phyloP scores from a whole-genome alignment of 2,888 invertebrate genomes.

The Oscheius sp. region DNA sequence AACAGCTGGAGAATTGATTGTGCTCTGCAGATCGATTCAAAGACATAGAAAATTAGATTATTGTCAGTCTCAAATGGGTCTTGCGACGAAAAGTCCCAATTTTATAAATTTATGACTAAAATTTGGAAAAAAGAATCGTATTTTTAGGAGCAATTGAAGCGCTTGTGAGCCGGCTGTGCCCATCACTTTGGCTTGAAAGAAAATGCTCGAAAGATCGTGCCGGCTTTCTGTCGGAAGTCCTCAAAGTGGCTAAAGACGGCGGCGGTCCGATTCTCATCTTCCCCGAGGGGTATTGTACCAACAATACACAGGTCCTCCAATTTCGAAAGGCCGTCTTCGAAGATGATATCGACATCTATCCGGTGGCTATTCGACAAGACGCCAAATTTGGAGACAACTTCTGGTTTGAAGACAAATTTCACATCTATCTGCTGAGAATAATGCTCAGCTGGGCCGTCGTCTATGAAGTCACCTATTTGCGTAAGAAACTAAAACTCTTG shows the following conservation, averaged over 20 bases:
- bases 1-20: too few relatives aligned
- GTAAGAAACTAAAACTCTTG: constrained; percentile 31
- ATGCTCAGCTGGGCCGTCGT: constrained; percentile 54
- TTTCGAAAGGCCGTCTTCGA: constrained; percentile 56
- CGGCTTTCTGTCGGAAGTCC: constrained; percentile 50
- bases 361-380: constrained; percentile 48
- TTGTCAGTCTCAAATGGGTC: too few relatives aligned
- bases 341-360: constrained; percentile 49
- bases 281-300: constrained; percentile 63
- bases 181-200: constrained; percentile 62
- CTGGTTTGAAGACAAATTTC: constrained; percentile 55
- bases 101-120: too few relatives aligned
- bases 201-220: constrained; percentile 51
- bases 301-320: constrained; percentile 56
- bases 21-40: too few relatives aligned
- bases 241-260: constrained; percentile 50
- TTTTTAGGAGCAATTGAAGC: constrained; percentile 54
- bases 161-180: constrained; percentile 57
- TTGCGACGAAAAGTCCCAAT: too few relatives aligned
- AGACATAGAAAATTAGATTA: too few relatives aligned
- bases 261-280: constrained; percentile 62
- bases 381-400: constrained; percentile 50
- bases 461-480: constrained; percentile 59
- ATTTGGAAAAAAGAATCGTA: too few relatives aligned
- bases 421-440: constrained; percentile 46